These are phyloP conservation scores for Dryomyza anilis DNA, from an alignment of 2,888 invertebrate species.

Conservation along the genomic window DNA sequence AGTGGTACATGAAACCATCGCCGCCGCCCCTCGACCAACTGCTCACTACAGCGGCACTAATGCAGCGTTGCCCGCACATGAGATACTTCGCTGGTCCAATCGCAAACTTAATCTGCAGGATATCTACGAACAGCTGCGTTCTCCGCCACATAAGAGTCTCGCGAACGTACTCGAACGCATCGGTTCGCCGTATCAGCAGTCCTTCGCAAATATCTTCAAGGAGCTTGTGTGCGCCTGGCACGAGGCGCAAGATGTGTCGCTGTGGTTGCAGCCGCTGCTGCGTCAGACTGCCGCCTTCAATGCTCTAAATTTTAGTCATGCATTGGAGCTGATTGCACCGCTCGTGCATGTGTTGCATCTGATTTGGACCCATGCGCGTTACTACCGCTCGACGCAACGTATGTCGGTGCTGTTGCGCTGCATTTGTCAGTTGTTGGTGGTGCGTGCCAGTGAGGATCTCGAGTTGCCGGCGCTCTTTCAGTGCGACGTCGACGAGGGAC, in stretches of 20 bases:
- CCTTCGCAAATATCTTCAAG: constrained; percentile 79
- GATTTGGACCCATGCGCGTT: constrained; percentile 83
- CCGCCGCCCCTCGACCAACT: constrained; percentile 46
- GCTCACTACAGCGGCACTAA: constrained; percentile 5
- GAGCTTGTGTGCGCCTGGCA: constrained; percentile 76
- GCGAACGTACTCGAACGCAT: constrained; percentile 78
- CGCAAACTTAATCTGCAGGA: constrained; percentile 82
- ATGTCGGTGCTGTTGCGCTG: constrained; percentile 78
- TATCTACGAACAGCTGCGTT: constrained; percentile 83
- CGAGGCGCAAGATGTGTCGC: constrained; percentile 83
- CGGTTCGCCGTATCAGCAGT: constrained; percentile 77
- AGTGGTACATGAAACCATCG: constrained; percentile 47
- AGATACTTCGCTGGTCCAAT: constrained; percentile 82
- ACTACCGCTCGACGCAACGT: constrained; percentile 71
- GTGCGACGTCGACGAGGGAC: constrained; percentile 77
- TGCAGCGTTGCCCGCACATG: constrained; percentile 67
- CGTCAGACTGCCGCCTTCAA: constrained; percentile 65
- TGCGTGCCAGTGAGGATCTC: constrained; percentile 74
- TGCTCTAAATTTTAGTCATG: constrained; percentile 72
- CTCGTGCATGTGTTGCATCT: constrained; percentile 85
- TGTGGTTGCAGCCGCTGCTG: constrained; percentile 78
- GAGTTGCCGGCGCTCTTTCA: constrained; percentile 85
- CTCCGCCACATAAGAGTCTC: constrained; percentile 81
- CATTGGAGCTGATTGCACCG: constrained; percentile 67
- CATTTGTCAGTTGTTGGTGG: constrained; percentile 82